A percentile compares a stretch with the other conserved stretches of the same genome.
Conservation (phyloP, 1,140 invertebrate species). For the Drosophila subobscura region DNA sequence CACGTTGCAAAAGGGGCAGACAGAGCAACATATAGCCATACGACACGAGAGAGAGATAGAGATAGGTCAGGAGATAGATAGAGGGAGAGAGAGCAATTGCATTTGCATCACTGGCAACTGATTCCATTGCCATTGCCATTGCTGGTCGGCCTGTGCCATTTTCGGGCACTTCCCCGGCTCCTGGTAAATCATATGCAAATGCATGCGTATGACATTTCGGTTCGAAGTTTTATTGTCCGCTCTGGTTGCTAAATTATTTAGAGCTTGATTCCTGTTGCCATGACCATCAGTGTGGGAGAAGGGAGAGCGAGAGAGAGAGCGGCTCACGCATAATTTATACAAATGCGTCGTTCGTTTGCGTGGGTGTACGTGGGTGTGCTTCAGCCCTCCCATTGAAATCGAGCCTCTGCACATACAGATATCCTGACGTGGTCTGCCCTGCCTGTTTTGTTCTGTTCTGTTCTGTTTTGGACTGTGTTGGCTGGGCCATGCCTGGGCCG, state of each 20-base stretch:
- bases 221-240: slow-evolving; percentile 80
- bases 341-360: slow-evolving; percentile 37
- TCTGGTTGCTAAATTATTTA: slow-evolving; percentile 79
- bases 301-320: slow-evolving; percentile 5
- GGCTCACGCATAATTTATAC: slow-evolving; percentile 59
- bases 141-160: neutral
- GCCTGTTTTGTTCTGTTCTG: neutral
- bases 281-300: slow-evolving; percentile 22
- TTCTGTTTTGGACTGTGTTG: slow-evolving; percentile 27
- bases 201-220: slow-evolving; percentile 80
- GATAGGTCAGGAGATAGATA: no score
- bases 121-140: neutral
- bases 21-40: no score
- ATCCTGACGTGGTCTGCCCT: no score
- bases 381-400: no score
- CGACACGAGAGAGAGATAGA: no score
- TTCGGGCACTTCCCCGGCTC: slow-evolving; percentile 1
- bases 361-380: slow-evolving; percentile 11
- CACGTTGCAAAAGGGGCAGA: slow-evolving; percentile 28
- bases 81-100: slow-evolving; percentile 13
- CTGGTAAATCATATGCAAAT: slow-evolving; percentile 75
- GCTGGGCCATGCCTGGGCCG: slow-evolving; percentile 13
- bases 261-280: slow-evolving; percentile 77
- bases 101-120: slow-evolving; percentile 20
- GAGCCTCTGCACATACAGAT: no score